Evolutionary conservation across 2,797 vertebrate species (phyloP).

Genomic region (Dipus sagitta): DNA sequence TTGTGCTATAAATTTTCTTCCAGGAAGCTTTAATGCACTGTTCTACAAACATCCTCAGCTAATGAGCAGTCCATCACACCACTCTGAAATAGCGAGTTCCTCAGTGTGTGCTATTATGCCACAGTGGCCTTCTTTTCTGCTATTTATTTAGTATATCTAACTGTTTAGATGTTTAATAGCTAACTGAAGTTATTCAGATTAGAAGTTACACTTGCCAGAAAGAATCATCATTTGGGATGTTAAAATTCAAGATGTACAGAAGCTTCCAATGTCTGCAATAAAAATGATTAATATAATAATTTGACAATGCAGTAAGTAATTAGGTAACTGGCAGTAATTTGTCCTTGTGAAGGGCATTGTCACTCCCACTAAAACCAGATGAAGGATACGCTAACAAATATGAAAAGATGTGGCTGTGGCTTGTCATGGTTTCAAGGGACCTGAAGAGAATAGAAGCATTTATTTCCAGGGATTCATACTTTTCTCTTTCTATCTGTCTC

Average conservation of each 20-base stretch:
- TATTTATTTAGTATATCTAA: constrained; percentile 42
- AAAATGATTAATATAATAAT: constrained; percentile 19
- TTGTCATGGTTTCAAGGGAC: background rate
- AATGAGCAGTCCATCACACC: constrained; percentile 26
- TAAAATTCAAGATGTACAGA: constrained; percentile 59
- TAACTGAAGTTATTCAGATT: constrained; percentile 7
- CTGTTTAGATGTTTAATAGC: constrained; percentile 50
- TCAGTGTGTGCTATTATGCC: constrained; percentile 41
- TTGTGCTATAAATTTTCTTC: constrained; percentile 40
- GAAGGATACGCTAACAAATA: background rate
- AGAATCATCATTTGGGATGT: constrained; percentile 32
- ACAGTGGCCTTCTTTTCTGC: background rate
- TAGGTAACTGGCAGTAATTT: constrained; percentile 34
- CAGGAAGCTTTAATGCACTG: constrained; percentile 13
- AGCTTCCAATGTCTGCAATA: background rate
- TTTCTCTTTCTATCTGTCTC: background rate
- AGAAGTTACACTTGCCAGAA: constrained; percentile 42
- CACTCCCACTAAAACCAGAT: background rate
- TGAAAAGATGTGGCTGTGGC: background rate
- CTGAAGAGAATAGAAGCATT: background rate
- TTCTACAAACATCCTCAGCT: background rate
- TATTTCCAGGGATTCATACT: background rate
- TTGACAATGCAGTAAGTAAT: constrained; percentile 39
- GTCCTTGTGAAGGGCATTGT: constrained; percentile 1
- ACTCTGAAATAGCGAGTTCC: background rate